Evolutionary conservation across 2,888 invertebrate species (phyloP).

Genomic region (Cheilosia impressa): DNA sequence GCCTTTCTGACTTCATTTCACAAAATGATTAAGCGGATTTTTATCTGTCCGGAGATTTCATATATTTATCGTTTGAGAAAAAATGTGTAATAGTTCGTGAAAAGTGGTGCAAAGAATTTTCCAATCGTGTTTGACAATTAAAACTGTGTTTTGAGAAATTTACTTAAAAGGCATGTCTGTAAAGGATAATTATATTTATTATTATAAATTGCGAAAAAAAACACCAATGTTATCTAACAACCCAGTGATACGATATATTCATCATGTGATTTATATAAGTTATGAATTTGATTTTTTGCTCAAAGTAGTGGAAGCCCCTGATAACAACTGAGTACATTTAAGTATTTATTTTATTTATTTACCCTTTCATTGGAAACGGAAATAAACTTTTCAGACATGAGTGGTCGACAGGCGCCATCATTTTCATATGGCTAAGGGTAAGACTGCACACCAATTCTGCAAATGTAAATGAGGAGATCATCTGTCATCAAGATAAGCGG

Average conservation of each 20-base stretch:
- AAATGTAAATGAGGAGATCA: background rate
- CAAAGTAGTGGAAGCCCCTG: too few species aligned
- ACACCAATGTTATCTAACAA: conserved; percentile 35
- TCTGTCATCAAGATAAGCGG: too few species aligned
- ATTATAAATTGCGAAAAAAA: background rate
- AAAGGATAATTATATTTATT: background rate
- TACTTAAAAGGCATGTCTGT: background rate
- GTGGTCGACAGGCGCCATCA: too few species aligned
- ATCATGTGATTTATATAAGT: conserved; percentile 64
- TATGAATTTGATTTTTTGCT: background rate
- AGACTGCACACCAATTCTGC: background rate
- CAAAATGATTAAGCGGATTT: conserved; percentile 40
- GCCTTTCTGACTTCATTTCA: conserved; percentile 55
- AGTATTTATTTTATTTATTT: too few species aligned
- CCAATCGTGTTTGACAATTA: background rate
- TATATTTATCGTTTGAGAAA: conserved; percentile 9
- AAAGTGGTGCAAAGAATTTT: conserved; percentile 1
- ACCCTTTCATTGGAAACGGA: too few species aligned
- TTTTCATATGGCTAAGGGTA: background rate
- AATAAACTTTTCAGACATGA: too few species aligned
- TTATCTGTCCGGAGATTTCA: conserved; percentile 1
- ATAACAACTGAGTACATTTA: too few species aligned
- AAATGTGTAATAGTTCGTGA: conserved; percentile 1
- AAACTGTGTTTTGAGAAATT: background rate
- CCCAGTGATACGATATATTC: conserved; percentile 22